Conservation (phyloP, 2,113 vertebrate species). For the Lonchura striata region DNA sequence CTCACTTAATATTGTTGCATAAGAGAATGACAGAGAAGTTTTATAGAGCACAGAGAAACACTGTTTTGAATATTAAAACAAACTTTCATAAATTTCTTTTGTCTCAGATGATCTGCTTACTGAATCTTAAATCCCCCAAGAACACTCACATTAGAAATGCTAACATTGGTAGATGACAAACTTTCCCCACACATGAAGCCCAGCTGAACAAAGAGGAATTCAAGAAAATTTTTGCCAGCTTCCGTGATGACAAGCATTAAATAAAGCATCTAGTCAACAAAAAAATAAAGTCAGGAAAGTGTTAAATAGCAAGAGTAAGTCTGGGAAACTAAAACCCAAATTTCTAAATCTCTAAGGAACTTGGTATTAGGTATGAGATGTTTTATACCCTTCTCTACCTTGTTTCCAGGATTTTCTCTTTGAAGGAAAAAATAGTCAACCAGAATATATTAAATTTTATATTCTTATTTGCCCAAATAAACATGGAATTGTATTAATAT, state of each 20-base stretch:
- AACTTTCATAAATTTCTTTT: neutral
- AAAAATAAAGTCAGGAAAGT: neutral
- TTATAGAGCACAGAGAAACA: neutral
- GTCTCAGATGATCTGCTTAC: neutral
- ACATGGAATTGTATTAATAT: neutral
- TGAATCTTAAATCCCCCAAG: neutral
- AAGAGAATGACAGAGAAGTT: neutral
- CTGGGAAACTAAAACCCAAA: neutral
- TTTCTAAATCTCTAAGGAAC: neutral
- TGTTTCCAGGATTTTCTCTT: neutral
- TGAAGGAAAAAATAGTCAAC: neutral
- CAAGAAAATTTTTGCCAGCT: neutral
- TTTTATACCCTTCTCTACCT: neutral
- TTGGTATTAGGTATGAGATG: neutral
- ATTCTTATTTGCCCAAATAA: neutral
- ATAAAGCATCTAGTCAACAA: neutral
- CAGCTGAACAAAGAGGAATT: neutral
- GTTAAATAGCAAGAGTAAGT: neutral
- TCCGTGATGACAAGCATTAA: neutral
- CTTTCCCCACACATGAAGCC: rapidly evolving
- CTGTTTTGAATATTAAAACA: neutral
- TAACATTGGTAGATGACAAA: neutral
- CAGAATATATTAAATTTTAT: neutral
- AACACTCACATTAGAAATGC: neutral
- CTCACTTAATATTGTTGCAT: neutral